phyloP scores from a whole-genome alignment of 2,113 vertebrate species.

The Orientallactaga bullata region DNA sequence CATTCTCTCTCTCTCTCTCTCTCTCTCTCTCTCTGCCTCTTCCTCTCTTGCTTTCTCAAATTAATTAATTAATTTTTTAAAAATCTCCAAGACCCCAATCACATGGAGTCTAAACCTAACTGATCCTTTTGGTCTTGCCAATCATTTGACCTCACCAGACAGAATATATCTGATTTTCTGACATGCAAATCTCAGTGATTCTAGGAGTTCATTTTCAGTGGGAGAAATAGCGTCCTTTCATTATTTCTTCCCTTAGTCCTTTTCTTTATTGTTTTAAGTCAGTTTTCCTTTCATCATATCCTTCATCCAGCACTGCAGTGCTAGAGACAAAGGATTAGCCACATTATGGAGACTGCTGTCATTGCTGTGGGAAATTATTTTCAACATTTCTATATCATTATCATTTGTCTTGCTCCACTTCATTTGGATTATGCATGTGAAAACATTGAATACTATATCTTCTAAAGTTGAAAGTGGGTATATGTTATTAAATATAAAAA shows the following conservation, averaged over 20 bases:
- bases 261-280: slow-evolving; percentile 5
- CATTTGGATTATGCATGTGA: slow-evolving; percentile 10
- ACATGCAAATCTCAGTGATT: background rate
- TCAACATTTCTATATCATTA: slow-evolving; percentile 34
- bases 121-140: background rate
- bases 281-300: slow-evolving; percentile 17
- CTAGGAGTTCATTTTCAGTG: background rate
- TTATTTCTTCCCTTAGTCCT: background rate
- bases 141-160: background rate
- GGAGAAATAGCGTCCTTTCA: slow-evolving; percentile 30
- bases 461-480: slow-evolving; percentile 44
- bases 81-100: background rate
- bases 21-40: too few relatives aligned
- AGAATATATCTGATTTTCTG: background rate
- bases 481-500: slow-evolving; percentile 52
- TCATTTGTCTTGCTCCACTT: background rate
- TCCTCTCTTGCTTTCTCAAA: too few relatives aligned
- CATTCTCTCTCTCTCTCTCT: too few relatives aligned
- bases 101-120: background rate
- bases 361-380: background rate
- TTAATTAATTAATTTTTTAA: too few relatives aligned
- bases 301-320: background rate
- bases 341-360: slow-evolving; percentile 13
- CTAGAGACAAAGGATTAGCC: slow-evolving; percentile 16
- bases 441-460: slow-evolving; percentile 11